Evolutionary conservation across 2,797 vertebrate genomes (phyloP), one percentile per base, ranked within the genome.

Genomic region (Urophycis tenuis): DNA sequence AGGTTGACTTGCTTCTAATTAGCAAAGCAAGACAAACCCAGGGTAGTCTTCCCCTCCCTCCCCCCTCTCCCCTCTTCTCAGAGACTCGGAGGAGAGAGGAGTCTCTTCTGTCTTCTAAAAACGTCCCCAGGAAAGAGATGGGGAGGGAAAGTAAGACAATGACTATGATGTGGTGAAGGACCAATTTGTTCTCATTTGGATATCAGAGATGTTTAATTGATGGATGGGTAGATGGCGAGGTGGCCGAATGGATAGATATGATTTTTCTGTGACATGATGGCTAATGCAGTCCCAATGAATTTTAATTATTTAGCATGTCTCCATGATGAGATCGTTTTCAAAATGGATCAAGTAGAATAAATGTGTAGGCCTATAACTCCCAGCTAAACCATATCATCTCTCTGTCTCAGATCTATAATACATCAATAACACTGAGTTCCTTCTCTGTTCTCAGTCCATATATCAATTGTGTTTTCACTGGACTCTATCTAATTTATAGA

Each of bases 371-470:
- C n/a, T n/a, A 31, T 33, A 32, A 71, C 69, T 71, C 17, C 31
- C 12, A 70, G 31, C 31, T 19, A 15, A 32, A 33, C 30, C 69
- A 32, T 22, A 19, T 71, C 17, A 32, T 71, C 67, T 70, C 67
- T 70, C 69, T 64, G 8, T 32, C 69, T 71, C 33, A 71, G 69
- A 71, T 71, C 69, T 71, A 71, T 71, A 71, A 71, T 71, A 33
- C 69, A 71, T 71, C 69, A 33, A 71, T 71, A 30, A 31, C 30
- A 31, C 67, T 9, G 67, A 71, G 31, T 7, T 11, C 60, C 25
- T 29, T 3, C 60, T 67, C n/a, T 29, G n/a, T n/a, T 29, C 60
- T 67, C 10, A 29, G 60, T 29, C 60, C 60, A 29, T 67, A 67
- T 11, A 67, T 29, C 60, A 12, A 67, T 67, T 67, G 60, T 67